Percentiles rank a stretch among this genome's conserved stretches.
phyloP scores from a whole-genome alignment of 2,113 vertebrate genomes.

The Danionella cerebrum region DNA sequence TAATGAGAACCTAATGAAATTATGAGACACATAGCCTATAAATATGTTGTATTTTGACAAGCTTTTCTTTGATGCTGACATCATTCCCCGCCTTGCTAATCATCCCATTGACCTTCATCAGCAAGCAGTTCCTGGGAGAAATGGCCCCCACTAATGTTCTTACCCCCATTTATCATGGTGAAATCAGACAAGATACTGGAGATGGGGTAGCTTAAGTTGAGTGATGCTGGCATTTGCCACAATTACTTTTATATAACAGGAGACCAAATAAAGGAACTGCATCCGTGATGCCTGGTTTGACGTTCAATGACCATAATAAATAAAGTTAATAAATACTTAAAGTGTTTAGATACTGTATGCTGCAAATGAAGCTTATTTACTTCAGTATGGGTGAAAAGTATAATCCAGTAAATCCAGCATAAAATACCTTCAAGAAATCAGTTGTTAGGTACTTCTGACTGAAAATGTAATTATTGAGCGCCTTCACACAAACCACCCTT shows the following conservation, averaged over 20 bases:
- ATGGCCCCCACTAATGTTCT: conserved; percentile 29
- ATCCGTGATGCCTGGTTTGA: background rate
- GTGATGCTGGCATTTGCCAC: background rate
- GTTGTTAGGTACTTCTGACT: too few species aligned
- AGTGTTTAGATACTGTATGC: too few species aligned
- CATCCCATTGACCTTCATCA: conserved; percentile 55
- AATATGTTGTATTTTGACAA: conserved; percentile 60
- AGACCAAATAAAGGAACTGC: background rate
- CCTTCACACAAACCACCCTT: too few species aligned
- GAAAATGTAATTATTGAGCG: too few species aligned
- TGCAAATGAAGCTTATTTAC: too few species aligned
- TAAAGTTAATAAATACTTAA: too few species aligned
- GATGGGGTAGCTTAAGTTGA: background rate
- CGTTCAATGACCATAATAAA: too few species aligned
- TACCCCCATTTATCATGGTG: conserved; percentile 22
- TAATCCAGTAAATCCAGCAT: too few species aligned
- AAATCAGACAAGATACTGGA: background rate
- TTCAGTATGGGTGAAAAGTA: too few species aligned
- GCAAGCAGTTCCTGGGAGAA: conserved; percentile 39
- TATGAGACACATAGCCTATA: conserved; percentile 62
- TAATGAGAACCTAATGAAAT: conserved; percentile 43
- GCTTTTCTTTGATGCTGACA: conserved; percentile 56
- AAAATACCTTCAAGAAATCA: too few species aligned
- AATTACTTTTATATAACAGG: background rate
- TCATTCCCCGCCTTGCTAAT: conserved; percentile 54